phyloP scores from a whole-genome alignment of 2,888 invertebrate species.

The Geophilus truncorum region DNA sequence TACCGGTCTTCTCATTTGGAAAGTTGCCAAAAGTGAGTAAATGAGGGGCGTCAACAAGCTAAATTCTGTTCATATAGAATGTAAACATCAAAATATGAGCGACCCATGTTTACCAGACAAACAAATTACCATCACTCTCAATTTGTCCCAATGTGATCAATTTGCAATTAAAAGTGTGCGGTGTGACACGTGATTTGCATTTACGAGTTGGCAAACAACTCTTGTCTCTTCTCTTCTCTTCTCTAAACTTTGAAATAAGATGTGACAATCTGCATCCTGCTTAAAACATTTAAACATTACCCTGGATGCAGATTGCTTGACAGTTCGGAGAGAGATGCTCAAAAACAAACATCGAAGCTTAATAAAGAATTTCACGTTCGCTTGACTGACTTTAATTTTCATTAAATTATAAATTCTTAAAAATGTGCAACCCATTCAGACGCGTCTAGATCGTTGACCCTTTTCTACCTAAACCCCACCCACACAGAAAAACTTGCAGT shows the following conservation, averaged over 20 bases:
- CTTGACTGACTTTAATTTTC: no score
- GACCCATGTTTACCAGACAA: constrained; percentile 19
- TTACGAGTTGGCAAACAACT: neutral
- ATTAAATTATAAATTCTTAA: neutral
- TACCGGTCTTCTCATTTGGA: constrained; percentile 20
- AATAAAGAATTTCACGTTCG: no score
- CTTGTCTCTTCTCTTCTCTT: neutral
- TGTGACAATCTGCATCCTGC: neutral
- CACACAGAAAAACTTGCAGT: neutral
- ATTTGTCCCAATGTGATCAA: neutral
- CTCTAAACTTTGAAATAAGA: neutral
- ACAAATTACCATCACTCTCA: neutral
- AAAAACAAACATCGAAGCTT: no score
- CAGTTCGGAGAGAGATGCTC: no score
- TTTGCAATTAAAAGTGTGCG: neutral
- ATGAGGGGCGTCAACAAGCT: constrained; percentile 27
- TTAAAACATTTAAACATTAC: no score
- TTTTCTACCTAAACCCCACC: neutral
- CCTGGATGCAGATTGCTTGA: no score
- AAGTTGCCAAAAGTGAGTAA: constrained; percentile 1
- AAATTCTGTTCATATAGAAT: constrained; percentile 21
- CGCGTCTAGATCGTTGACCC: neutral
- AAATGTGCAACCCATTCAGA: neutral
- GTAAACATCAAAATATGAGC: constrained; percentile 13
- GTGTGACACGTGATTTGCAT: neutral